Evolutionary conservation across 2,797 vertebrate genomes (phyloP), one percentile per base, ranked within the genome.

Genomic region (Anguilla anguilla): DNA sequence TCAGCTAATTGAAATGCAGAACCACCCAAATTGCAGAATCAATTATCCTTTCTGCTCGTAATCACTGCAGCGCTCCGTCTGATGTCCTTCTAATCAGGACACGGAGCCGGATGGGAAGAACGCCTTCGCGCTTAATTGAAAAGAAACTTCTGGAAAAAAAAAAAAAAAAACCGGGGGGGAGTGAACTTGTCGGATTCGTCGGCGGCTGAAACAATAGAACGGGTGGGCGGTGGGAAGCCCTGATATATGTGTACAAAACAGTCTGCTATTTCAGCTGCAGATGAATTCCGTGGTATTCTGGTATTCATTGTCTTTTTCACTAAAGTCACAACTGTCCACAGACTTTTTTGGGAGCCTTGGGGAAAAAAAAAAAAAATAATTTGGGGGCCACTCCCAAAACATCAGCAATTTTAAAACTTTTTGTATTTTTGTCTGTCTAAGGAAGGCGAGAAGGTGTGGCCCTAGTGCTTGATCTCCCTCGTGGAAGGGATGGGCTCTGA

Each of bases 31-130:
- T 17, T 79, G 35, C 83, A 4, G 51, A 85, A 85, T 43, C 25
- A 88, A 61, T 88, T 53, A 49, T 19, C 83, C 87, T 84, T 84
- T 83, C 35, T 79, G 69, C 57, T 43, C 39, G 61, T 77, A 69
- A 85, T 85, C 82, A 61, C 83, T 85, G 39, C 77, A 35, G 55
- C 28, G 15, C 83, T 85, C 87, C 28, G 31, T 39, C 17, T 31
- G 67, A 2, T 55, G 64, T 74, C 53, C 64, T 59, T 51, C 53
- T 85, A 59, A 85, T 85, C 64, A 84, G 15, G 83, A 43, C 19
- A 64, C 25, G 61, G 61, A 9, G 64, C 7, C 28, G 39, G 69
- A 85, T 9, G 31, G 43, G 69, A 49, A 49, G 69, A 61, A 28
- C 31, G 17, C 61, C 4, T 4, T 79, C 49, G 59, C 10, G 67